Evolutionary conservation across 1,140 invertebrate genomes (phyloP).

Genomic region (Conus betulinus): DNA sequence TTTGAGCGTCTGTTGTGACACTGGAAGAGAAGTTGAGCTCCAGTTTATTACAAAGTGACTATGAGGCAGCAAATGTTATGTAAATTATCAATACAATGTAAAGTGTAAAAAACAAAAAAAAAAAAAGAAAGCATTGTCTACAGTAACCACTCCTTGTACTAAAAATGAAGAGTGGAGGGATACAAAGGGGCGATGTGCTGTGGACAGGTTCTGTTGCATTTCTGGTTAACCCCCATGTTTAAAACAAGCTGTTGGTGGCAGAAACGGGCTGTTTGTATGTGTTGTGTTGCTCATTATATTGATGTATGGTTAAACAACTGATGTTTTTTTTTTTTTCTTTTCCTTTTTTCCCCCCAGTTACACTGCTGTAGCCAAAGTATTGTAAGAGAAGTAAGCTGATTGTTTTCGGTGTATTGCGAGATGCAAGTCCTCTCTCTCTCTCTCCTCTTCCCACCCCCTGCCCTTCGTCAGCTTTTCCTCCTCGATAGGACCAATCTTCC

Average conservation of each 20-base stretch:
- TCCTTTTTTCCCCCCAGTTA: too few species aligned
- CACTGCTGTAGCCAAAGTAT: too few species aligned
- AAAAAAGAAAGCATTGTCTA: background rate
- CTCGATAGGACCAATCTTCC: too few species aligned
- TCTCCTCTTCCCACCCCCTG: too few species aligned
- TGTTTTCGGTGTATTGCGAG: too few species aligned
- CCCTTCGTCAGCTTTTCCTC: too few species aligned
- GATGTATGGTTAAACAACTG: background rate
- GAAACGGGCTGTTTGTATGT: background rate
- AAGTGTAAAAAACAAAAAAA: background rate
- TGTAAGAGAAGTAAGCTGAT: too few species aligned
- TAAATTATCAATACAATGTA: background rate
- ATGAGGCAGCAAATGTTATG: slow-evolving; percentile 7
- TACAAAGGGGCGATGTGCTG: background rate
- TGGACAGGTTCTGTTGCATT: background rate
- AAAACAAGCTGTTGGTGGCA: background rate
- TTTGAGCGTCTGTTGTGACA: background rate
- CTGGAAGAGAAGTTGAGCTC: background rate
- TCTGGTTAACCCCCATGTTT: background rate
- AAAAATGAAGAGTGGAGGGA: too few species aligned
- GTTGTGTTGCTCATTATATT: background rate
- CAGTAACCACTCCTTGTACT: background rate
- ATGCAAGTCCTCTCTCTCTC: too few species aligned
- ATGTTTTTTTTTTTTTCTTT: too few species aligned
- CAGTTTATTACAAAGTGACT: background rate